Base-by-base conservation (phyloP, 1,140 invertebrate species). In the Calliphora vicina region DNA sequence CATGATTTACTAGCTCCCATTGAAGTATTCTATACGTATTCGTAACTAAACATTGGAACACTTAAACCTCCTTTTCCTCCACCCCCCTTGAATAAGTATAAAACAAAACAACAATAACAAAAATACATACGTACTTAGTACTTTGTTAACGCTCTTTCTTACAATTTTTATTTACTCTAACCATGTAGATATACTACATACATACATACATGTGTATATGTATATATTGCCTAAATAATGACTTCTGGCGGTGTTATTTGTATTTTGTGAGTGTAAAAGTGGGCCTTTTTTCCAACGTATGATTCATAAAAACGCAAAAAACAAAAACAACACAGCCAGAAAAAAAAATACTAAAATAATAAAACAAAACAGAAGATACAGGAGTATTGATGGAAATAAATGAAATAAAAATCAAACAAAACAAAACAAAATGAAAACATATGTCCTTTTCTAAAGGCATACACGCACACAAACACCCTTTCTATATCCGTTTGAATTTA, bases 281-380 rank as follows among this genome's bases (percentile, higher is more conserved):
- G 6, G 35, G 35, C 35, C 35, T 78, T 20, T 43, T 45, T 78
- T 78, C 74, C 74, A 78, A 12, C 5, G 74, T 43, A 78, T 78
- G 74, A 78, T 78, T 78, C 74, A 78, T 78, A 78, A 25, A 45
- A 45, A 43, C 35, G 35, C 74, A 78, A 76, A 23, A 76, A 78
- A 23, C 43, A 45, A 78, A 45, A 43, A 23, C 23, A 43, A 23
- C 73, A 35, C 27, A 35, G 1, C 10, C 17, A 29, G 15, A 35
- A 35, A 10, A 35, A 35, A 29, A 29, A 29, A 35, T 35, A 35
- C n/a, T n/a, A n/a, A n/a, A n/a, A 35, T 35, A 35, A 35, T 35
- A 35, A 35, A 35, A 35, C 13, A 43, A 23, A 78, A 23, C 35
- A n/a, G 74, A 43, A 23, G 35, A 78, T 23, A 43, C n/a, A n/a